Evolutionary conservation across 2,797 vertebrate species (phyloP), one percentile per base, ranked within the genome.

Genomic region (Jordanella pulchra): DNA sequence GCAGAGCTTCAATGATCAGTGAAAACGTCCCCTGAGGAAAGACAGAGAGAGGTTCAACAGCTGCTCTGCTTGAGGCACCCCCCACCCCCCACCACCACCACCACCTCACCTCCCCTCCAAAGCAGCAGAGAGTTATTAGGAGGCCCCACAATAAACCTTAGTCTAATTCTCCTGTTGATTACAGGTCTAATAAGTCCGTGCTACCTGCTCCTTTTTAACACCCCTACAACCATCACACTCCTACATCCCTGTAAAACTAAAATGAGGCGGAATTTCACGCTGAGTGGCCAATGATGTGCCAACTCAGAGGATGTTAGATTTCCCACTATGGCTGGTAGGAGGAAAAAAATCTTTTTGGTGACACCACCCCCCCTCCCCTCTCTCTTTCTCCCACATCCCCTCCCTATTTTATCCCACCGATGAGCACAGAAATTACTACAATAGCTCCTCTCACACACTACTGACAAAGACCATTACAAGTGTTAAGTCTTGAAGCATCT

Each of bases 1-100:
- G 96, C 71, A 98, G 92, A 44, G 97, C 97, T 86, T 99, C 98
- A 73, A 99, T 99, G 89, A 99, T 99, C 85, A 99, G 96, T 21
- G 98, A 99, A 92, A 99, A 99, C 47, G 98, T 99, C 65, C 98
- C 98, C 98, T 99, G 91, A 77, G 81, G 89, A 91, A 76, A 89
- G 75, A 89, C 25, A 77, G 81, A 86, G 67, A 85, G 83, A 88
- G 86, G 35, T 39, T 88, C 84, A 87, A 90, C 88, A 93, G 90
- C 89, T 92, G 91, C 90, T 89, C 5, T 65, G 87, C 91, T 89
- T 92, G 79, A 58, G 86, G 76, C 74, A 81, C 79, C 73, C 80
- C 71, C 73, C 77, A 78, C 83, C 79, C 73, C 72, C 10, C 66
- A 68, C 73, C 81, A 79, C 83, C 79, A 72, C n/a, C 35, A 13